phyloP scores from a whole-genome alignment of 2,888 invertebrate species.

The Polydrusus tereticollis region DNA sequence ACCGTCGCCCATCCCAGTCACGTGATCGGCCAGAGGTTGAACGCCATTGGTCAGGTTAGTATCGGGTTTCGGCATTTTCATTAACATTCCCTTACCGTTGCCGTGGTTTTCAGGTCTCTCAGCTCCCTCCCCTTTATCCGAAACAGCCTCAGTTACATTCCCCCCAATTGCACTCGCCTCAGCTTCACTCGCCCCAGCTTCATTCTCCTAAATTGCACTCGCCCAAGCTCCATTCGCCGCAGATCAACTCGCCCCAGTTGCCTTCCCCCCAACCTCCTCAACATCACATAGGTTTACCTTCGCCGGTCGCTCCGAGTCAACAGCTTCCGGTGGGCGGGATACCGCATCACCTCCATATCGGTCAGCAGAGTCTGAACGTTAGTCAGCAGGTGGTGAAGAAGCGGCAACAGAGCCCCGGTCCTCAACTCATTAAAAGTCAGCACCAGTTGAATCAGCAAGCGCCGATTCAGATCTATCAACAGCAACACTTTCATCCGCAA shows the following conservation, averaged over 20 bases:
- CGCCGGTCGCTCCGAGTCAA: constrained; percentile 9
- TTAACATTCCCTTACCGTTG: background rate
- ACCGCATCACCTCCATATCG: constrained; percentile 26
- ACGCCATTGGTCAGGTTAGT: constrained; percentile 40
- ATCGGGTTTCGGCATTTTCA: background rate
- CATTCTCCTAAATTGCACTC: constrained; percentile 30
- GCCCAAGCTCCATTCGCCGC: constrained; percentile 42
- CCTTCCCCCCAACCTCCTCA: constrained; percentile 51
- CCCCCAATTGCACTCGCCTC: constrained; percentile 43
- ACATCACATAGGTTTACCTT: constrained; percentile 5
- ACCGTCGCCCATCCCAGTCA: constrained; percentile 49
- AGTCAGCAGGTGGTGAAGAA: constrained; percentile 34
- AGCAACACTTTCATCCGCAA: constrained; percentile 30
- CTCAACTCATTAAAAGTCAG: constrained; percentile 54
- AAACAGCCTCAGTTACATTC: constrained; percentile 41
- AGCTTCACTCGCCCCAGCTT: constrained; percentile 52
- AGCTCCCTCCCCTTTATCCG: constrained; percentile 42
- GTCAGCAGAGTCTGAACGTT: constrained; percentile 23
- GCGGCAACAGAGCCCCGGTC: constrained; percentile 23
- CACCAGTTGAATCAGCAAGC: constrained; percentile 46
- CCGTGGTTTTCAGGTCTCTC: constrained; percentile 28
- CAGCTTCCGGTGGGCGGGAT: constrained; percentile 13
- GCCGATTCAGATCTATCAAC: constrained; percentile 37
- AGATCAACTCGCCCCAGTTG: constrained; percentile 48
- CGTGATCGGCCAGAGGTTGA: constrained; percentile 44